phyloP scores from a whole-genome alignment of 2,888 invertebrate genomes.

The Choristoneura rosaceana region DNA sequence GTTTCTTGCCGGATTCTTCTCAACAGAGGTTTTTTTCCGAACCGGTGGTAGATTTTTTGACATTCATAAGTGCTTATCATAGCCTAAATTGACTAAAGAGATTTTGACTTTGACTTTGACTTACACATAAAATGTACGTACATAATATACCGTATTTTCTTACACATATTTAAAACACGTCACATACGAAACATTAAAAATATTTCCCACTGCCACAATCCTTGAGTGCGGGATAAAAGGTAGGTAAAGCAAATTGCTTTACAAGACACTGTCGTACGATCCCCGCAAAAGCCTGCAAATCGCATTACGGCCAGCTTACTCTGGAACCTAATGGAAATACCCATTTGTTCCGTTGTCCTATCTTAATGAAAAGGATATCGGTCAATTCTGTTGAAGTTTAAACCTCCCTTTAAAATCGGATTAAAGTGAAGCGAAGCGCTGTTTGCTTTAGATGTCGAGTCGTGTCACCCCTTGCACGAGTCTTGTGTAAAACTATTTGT shows the following conservation, averaged over 20 bases:
- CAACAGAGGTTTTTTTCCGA: no score
- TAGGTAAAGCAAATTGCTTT: constrained; percentile 46
- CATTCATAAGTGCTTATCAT: no score
- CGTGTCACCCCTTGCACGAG: constrained; percentile 9
- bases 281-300: constrained; percentile 47
- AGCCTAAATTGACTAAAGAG: no score
- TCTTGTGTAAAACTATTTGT: constrained; percentile 36
- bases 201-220: constrained; percentile 31
- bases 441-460: constrained; percentile 30
- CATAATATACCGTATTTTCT: no score
- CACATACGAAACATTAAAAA: constrained; percentile 12
- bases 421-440: constrained; percentile 33
- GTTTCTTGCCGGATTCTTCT: no score
- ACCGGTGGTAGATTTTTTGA: no score
- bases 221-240: constrained; percentile 39
- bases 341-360: constrained; percentile 53
- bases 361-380: constrained; percentile 56
- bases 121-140: no score
- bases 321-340: constrained; percentile 53
- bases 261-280: constrained; percentile 44
- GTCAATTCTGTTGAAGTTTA: constrained; percentile 49
- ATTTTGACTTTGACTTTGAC: no score
- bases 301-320: constrained; percentile 47
- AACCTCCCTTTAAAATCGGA: constrained; percentile 47
- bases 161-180: no score